phyloP scores from a whole-genome alignment of 2,797 vertebrate genomes.

The Urocyon cinereoargenteus region DNA sequence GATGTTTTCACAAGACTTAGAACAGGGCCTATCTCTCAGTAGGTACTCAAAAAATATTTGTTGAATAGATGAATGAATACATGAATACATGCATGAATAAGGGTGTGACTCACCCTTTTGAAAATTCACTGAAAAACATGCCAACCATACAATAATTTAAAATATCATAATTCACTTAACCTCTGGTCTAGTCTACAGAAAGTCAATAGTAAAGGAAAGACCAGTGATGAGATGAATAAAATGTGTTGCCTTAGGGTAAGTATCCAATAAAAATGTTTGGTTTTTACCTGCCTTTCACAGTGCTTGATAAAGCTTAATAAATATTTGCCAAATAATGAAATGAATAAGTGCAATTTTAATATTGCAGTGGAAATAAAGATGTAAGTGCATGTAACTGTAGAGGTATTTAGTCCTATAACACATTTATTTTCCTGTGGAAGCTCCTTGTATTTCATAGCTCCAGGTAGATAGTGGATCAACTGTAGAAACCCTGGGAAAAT shows the following conservation, averaged over 20 bases:
- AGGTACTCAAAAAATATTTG: neutral
- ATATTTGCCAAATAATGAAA: neutral
- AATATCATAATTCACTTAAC: neutral
- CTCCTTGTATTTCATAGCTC: slow-evolving; percentile 4
- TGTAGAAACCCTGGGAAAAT: neutral
- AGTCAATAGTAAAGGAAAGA: neutral
- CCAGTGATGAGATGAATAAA: neutral
- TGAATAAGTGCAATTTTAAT: neutral
- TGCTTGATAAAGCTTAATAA: neutral
- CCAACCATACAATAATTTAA: neutral
- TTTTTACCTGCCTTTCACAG: neutral
- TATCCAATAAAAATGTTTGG: neutral
- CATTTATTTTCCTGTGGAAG: neutral
- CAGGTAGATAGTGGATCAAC: neutral
- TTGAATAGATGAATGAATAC: neutral
- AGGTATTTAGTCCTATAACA: neutral
- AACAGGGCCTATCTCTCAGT: neutral
- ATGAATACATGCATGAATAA: neutral
- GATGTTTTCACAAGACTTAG: neutral
- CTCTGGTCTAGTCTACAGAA: neutral
- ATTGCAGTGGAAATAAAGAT: neutral
- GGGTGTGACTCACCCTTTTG: neutral
- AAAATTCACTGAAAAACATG: neutral
- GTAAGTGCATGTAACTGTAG: neutral
- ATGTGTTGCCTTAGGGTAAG: neutral